Conservation (phyloP, 2,113 vertebrate genomes). For the Petroica traversi region DNA sequence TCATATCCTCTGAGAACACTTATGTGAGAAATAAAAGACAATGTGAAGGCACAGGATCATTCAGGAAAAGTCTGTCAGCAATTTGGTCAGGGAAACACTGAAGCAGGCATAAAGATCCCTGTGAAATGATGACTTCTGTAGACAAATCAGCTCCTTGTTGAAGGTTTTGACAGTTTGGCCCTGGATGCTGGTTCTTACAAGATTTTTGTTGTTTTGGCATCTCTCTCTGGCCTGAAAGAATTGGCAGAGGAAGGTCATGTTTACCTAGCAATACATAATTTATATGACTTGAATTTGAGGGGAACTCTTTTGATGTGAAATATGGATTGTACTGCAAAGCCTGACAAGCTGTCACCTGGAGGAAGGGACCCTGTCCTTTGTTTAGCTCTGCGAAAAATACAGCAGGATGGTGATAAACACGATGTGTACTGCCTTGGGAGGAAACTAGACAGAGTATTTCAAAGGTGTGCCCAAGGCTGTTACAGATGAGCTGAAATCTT, state of each 20-base stretch:
- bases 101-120: background rate
- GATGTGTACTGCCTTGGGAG: background rate
- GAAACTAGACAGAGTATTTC: background rate
- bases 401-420: background rate
- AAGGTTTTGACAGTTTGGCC: background rate
- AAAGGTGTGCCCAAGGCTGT: background rate
- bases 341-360: constrained; percentile 16
- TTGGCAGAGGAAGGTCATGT: constrained; percentile 3
- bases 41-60: background rate
- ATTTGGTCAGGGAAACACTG: background rate
- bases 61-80: background rate
- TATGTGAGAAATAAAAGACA: background rate
- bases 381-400: background rate
- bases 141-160: background rate
- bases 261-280: constrained; percentile 23
- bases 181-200: background rate
- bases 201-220: constrained; percentile 24
- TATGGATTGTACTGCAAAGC: background rate
- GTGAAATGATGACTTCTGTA: background rate
- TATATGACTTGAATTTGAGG: constrained; percentile 4
- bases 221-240: background rate
- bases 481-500: background rate
- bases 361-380: background rate
- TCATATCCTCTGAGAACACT: background rate
- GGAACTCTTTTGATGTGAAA: background rate